These are phyloP conservation scores for Xylota sylvarum DNA, from an alignment of 2,888 invertebrate genomes.

Conservation along the genomic window DNA sequence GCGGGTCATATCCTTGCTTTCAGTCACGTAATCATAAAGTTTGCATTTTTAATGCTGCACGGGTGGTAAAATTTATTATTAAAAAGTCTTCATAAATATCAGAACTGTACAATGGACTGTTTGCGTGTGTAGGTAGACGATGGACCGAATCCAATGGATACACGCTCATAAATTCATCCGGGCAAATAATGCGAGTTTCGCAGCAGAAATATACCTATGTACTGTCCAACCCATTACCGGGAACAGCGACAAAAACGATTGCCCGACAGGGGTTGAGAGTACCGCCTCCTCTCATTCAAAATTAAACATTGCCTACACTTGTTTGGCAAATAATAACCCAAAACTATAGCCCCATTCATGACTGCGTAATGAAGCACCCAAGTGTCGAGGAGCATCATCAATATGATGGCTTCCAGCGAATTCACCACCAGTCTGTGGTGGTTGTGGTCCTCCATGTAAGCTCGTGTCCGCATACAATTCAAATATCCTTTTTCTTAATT, in stretches of 20 bases:
- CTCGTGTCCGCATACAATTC: slow-evolving; percentile 52
- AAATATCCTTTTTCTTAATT: slow-evolving; percentile 73
- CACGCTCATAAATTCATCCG: slow-evolving; percentile 54
- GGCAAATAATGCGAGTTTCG: slow-evolving; percentile 50
- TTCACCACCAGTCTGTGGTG: slow-evolving; percentile 10
- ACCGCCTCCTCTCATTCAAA: slow-evolving; percentile 31
- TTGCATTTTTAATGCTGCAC: slow-evolving; percentile 46
- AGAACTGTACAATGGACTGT: slow-evolving; percentile 43
- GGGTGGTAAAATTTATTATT: slow-evolving; percentile 51
- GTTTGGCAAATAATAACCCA: slow-evolving; percentile 70
- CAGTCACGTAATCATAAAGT: slow-evolving; percentile 37
- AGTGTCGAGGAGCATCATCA: slow-evolving; percentile 64
- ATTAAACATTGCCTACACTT: slow-evolving; percentile 66
- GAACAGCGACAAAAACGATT: slow-evolving; percentile 25
- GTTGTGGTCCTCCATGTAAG: slow-evolving; percentile 27
- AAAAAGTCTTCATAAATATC: slow-evolving; percentile 62
- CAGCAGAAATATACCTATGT: slow-evolving; percentile 31
- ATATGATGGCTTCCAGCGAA: slow-evolving; percentile 50
- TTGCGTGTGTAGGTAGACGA: slow-evolving; percentile 24
- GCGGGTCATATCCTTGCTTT: slow-evolving; percentile 37
- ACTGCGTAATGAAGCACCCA: slow-evolving; percentile 67
- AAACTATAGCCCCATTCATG: slow-evolving; percentile 69
- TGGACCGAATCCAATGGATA: slow-evolving; percentile 30
- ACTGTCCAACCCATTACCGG: slow-evolving; percentile 23
- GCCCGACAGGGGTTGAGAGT: slow-evolving; percentile 4